Evolutionary conservation across 2,113 vertebrate genomes (phyloP).

Genomic region (Podarcis raffonei): DNA sequence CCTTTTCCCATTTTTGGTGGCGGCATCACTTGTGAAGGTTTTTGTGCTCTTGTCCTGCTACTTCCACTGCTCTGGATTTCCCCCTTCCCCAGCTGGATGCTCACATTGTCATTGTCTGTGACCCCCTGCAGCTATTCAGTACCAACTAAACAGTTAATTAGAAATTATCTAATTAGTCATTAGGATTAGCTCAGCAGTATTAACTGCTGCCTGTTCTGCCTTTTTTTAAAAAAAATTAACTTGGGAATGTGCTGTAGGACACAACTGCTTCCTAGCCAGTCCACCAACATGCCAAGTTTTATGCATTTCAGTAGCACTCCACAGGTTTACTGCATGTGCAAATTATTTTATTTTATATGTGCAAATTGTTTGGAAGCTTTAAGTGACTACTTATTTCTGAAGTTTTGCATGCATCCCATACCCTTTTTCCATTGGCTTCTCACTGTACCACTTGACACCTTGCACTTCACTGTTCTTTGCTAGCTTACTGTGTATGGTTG

Average conservation of each 20-base stretch:
- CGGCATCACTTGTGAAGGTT: neutral
- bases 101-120: conserved; percentile 27
- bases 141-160: conserved; percentile 63
- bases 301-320: rapidly evolving
- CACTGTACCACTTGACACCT: neutral
- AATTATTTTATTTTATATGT: too few relatives aligned
- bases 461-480: neutral
- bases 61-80: neutral
- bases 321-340: conserved; percentile 4
- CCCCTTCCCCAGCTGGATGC: rapidly evolving
- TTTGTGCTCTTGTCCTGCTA: neutral
- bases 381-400: conserved; percentile 1
- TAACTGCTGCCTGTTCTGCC: conserved; percentile 45
- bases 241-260: neutral
- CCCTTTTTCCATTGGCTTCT: neutral
- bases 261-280: rapidly evolving
- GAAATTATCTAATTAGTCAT: conserved; percentile 63
- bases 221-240: neutral
- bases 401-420: neutral
- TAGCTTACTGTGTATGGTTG: neutral
- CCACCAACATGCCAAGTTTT: neutral
- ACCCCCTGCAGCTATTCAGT: conserved; percentile 43
- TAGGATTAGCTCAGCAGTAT: conserved; percentile 58
- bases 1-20: neutral
- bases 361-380: neutral